phyloP scores from a whole-genome alignment of 2,797 vertebrate species.

The Chiloscyllium punctatum region DNA sequence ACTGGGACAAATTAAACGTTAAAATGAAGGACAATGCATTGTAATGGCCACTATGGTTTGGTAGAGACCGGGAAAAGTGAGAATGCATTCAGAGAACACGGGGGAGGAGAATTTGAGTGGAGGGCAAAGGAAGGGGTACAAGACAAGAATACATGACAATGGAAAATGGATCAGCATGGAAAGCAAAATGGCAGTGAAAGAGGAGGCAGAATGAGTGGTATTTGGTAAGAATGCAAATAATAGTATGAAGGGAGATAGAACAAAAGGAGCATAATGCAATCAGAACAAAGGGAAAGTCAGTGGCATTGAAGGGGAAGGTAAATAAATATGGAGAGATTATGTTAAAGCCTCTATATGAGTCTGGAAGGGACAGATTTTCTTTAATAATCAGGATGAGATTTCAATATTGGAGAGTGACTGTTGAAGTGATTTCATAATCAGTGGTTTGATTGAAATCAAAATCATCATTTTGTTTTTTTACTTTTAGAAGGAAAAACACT shows the following conservation, averaged over 20 bases:
- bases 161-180: neutral
- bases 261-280: neutral
- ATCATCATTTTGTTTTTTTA: neutral
- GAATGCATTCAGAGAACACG: neutral
- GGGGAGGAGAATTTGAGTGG: neutral
- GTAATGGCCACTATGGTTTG: neutral
- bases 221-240: neutral
- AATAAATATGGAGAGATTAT: neutral
- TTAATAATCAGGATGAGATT: neutral
- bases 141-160: neutral
- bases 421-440: neutral
- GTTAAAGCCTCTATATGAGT: neutral
- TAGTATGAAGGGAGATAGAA: neutral
- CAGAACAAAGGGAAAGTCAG: neutral
- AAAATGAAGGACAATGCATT: neutral
- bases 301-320: neutral
- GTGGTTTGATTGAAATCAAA: neutral
- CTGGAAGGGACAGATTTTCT: neutral
- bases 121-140: neutral
- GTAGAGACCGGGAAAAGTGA: neutral
- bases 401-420: neutral
- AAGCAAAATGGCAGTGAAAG: neutral
- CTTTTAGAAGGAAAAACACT: neutral
- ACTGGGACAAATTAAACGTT: neutral
- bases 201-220: neutral